Base-by-base conservation (phyloP, 2,888 invertebrate species). In the Automeris io region DNA sequence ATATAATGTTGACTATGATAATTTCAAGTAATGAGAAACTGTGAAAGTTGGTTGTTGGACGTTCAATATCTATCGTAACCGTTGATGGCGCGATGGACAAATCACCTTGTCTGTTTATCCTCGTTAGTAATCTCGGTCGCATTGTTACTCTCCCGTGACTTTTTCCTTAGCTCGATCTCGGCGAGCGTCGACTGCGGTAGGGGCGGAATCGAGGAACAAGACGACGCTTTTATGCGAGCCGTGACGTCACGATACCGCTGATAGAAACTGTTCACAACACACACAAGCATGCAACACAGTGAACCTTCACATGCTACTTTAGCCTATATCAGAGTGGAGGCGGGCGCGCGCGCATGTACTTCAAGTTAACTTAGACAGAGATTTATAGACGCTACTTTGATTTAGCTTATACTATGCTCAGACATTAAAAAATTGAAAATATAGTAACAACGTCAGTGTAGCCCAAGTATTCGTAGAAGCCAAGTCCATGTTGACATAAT, bases 141-240 rank as follows among this genome's bases (percentile, higher is more conserved):
- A 61, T 68, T 70, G 65, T 80, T 79, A 77, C 71, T 71, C 56
- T 71, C 70, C 67, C 57, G 61, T 51, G 46, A 37, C 45, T 69
- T 71, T 70, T 70, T 70, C 64, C 65, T 68, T 47, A 61, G 55
- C 54, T 75, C 72, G 64, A 60, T 55, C 39, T 63, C 57, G 35
- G 66, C 61, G 34, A 73, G 57, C 43, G 77, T 57, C 47, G 83
- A 73, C 60, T 79, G 78, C 67, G 87, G 87, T 66, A 88, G 79
- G 57, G 91, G 89, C 66, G 90, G 89, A 82, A 93, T 90, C 71
- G 91, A 90, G 59, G 93, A 92, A 80, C 92, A 93, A 85, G 93
- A 93, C 66, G 92, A 91, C 74, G 94, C 94, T 90, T 94, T 93
- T 87, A 95, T 95, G 87, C 95, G 93, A 82, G 93, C 94, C 82